Conservation (phyloP, 2,113 vertebrate genomes). For the Tragelaphus scriptus region DNA sequence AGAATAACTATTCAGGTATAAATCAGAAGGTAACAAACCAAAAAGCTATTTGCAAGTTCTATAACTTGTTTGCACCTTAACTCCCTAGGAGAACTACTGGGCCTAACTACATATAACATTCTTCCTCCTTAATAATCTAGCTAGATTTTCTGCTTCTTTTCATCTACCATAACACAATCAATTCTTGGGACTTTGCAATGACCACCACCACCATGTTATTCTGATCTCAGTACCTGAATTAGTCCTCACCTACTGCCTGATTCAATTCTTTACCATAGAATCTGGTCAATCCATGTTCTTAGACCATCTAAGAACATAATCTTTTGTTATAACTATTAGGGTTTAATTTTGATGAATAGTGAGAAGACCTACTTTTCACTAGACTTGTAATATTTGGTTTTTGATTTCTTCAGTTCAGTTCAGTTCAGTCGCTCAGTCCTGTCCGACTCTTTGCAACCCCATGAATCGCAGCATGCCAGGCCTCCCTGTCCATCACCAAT, state of each 20-base stretch:
- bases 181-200: background rate
- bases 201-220: no score
- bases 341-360: background rate
- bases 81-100: background rate
- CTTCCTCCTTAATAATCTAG: background rate
- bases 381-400: background rate
- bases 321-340: background rate
- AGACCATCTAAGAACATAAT: background rate
- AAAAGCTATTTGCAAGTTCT: background rate
- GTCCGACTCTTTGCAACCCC: no score
- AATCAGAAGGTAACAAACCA: background rate
- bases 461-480: no score
- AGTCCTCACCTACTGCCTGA: rapidly evolving
- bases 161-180: background rate
- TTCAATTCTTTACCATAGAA: background rate
- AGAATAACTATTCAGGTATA: background rate
- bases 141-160: background rate
- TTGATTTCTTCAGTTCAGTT: background rate
- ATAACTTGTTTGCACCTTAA: background rate
- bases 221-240: background rate
- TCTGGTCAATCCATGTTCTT: background rate
- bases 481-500: no score
- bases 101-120: background rate
- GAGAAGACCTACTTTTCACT: background rate
- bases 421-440: no score